Evolutionary conservation across 2,113 vertebrate species (phyloP), one percentile per base, ranked within the genome.

Genomic region (Melospiza melodia): DNA sequence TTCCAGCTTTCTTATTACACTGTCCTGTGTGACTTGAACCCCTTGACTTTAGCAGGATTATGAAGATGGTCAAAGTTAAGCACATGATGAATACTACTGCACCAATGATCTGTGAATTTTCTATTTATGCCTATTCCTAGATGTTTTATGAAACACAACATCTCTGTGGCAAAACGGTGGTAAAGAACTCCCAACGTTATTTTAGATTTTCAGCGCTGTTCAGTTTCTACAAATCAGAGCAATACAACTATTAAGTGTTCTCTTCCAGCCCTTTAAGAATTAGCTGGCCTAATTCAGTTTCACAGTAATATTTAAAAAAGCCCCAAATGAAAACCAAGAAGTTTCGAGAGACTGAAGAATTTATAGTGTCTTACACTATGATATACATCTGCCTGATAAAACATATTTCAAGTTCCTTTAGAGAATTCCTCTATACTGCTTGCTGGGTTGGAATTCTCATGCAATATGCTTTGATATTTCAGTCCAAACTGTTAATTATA

Each of bases 401-500:
- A 92, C 8, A 23, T 5, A 20, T 58, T 91, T 96, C 76, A 62
- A 82, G 15, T 11, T 74, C 27, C 62, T 91, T 80, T 74, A 63
- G 67, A 86, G 85, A 95, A 94, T 55, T 91, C 35, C 61, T 83
- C 24, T 43, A 20, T 31, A 43, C 19, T 77, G 44, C 84, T 39
- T 93, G 59, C 83, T 94, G 67, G 39, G 27, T 37, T 91, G 78
- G 55, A 84, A 76, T 93, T 88, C 48, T 72, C 74, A 49, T 22
- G 51, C 30, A 91, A 82, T 88, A 92, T 61, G 25, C 65, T 69
- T 80, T 76, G 68, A 89, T 89, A 84, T 54, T 63, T 85, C 71
- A 85, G 63, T 75, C 18, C 46, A 92, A 79, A 73, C 16, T 93
- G 57, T 83, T 80, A 97, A 93, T 89, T 83, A 83, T 54, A 79